Evolutionary conservation across 2,888 invertebrate genomes (phyloP), one percentile per base, ranked within the genome.

Genomic region (Tenthredo livida): DNA sequence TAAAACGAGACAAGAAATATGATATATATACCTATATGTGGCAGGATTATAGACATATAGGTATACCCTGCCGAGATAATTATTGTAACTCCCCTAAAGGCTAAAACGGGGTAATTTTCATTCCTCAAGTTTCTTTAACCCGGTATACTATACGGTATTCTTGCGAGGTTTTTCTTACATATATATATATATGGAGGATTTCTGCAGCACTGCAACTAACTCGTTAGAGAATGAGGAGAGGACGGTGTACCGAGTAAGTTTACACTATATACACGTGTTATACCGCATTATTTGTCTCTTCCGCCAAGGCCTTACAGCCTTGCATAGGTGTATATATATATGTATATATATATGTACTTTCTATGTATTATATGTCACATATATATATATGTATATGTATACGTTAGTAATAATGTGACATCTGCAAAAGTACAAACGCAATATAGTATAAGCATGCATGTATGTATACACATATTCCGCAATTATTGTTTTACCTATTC

Each of bases 211-310:
- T 10, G 47, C 47, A 47, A 73, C 6, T 25, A 43, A 67, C 43
- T 73, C n/a, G 70, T 70, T 73, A 43, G 72, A 73, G 10, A 43
- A 73, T 43, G 72, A 73, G 12, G 43, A 72, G 70, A 40, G 7
- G 17, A 77, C 43, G 73, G 73, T 73, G 73, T 73, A 73, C 40
- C n/a, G 17, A 77, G 77, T 40, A 47, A 47, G n/a, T 75, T 17
- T 70, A 70, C 70, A 70, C 25, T 70, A 70, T 70, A 70, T 33
- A 33, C 77, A 77, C 77, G 50, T 77, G 50, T 54, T 25, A 54
- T 77, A 40, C 37, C 50, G 77, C 33, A 77, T 54, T 77, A 77
- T 77, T 77, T 77, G 77, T 54, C 33, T 77, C 33, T 33, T 77
- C 6, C 25, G 33, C 77, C 77, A 77, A 77, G 77, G 77, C 17